Evolutionary conservation across 2,888 invertebrate species (phyloP).

Genomic region (Eupithecia inturbata): DNA sequence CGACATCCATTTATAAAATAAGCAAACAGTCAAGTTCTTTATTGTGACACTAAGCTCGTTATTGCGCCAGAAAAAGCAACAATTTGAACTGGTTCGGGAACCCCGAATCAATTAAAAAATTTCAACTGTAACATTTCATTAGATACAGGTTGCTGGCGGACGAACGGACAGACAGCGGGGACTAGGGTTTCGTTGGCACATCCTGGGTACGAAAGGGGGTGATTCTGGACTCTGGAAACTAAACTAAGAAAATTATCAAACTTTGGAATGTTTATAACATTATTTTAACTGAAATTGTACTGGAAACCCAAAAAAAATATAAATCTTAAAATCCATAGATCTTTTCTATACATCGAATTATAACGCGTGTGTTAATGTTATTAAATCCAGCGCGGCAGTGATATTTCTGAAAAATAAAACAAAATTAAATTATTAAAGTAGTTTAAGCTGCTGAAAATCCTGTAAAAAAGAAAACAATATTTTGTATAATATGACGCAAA

Average conservation of each 20-base stretch:
- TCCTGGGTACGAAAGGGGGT: too few relatives aligned
- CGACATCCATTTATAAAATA: background rate
- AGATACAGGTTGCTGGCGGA: too few relatives aligned
- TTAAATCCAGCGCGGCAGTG: background rate
- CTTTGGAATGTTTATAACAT: too few relatives aligned
- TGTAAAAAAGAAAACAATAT: background rate
- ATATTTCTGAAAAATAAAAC: background rate
- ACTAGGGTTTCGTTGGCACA: too few relatives aligned
- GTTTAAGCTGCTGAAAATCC: background rate
- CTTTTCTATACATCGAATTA: background rate
- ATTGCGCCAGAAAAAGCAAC: too few relatives aligned
- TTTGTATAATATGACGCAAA: background rate
- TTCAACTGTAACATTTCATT: too few relatives aligned
- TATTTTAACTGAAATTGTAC: background rate
- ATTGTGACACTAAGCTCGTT: too few relatives aligned
- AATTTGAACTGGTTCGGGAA: too few relatives aligned
- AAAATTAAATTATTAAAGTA: background rate
- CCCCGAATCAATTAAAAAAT: too few relatives aligned
- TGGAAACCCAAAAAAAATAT: background rate
- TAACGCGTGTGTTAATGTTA: background rate
- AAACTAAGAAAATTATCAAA: too few relatives aligned
- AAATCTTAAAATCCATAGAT: background rate
- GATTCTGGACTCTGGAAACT: too few relatives aligned
- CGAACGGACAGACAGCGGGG: too few relatives aligned
- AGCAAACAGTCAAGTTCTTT: background rate